Evolutionary conservation across 2,113 vertebrate genomes (phyloP), one percentile per base, ranked within the genome.

Genomic region (Colaptes auratus): DNA sequence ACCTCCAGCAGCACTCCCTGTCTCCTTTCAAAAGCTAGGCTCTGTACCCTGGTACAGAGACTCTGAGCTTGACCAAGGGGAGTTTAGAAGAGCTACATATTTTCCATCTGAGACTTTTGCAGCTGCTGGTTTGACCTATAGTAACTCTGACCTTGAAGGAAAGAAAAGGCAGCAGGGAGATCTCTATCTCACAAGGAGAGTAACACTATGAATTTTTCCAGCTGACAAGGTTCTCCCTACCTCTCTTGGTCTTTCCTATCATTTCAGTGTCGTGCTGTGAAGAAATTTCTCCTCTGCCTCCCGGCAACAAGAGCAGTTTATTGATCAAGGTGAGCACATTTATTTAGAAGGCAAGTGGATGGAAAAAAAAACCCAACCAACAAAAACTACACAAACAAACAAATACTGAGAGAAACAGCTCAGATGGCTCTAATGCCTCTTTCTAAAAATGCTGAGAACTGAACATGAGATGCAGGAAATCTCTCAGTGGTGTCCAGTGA

Each of bases 231-330:
- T 18, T 75, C 25, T 71, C 63, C 42, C 24, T 56, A 36, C 18
- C 28, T 53, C 58, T 86, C 36, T 48, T 33, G 53, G 48, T 2
- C 1, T 52, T 81, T 80, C 52, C 58, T 44, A 19, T 30, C 35
- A 55, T 30, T 63, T 35, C 60, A 31, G 56, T 7, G 5, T 5
- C 3, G 0, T 0, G 1, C 18, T 42, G 2, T 21, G 53, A 11
- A 86, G 58, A 82, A 67, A 55, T 36, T 65, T 81, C 36, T 65
- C 27, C 15, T 1, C 15, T 0, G 3, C 59, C 63, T 36, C 9
- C 61, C 44, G 88, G 74, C 73, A 44, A 65, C 33, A 13, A 20
- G 59, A 44, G 55, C 36, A 23, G 31, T 14, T 58, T 75, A 63
- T 82, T 75, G 75, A 78, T 88, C 55, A 77, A 50, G n/a, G 55